Conservation (phyloP, 2,113 vertebrate species). For the Brienomyrus brachyistius region DNA sequence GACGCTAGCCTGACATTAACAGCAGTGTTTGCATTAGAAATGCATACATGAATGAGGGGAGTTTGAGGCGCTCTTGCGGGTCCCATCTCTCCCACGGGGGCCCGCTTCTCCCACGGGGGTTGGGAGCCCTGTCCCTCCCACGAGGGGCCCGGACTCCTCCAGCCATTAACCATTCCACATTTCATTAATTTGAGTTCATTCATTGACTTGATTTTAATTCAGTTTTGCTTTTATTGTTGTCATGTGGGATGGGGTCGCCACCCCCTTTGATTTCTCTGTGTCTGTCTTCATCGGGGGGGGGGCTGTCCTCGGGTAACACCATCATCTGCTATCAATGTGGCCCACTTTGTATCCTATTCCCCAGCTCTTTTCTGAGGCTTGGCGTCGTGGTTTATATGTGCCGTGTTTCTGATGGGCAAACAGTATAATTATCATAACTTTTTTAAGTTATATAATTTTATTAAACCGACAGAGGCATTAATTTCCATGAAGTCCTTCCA, state of each 20-base stretch:
- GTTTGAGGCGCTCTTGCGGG: background rate
- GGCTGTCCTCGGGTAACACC: conserved; percentile 48
- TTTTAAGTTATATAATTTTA: conserved; percentile 39
- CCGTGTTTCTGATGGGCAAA: conserved; percentile 38
- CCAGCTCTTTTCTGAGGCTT: background rate
- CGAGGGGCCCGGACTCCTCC: conserved; percentile 24
- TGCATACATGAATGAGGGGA: background rate
- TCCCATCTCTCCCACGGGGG: conserved; percentile 25
- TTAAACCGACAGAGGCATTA: conserved; percentile 62
- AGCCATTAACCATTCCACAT: conserved; percentile 37
- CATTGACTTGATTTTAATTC: conserved; percentile 13
- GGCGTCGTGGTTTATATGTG: conserved; percentile 41
- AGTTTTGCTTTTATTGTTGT: conserved; percentile 26
- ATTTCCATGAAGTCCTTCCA: conserved; percentile 66
- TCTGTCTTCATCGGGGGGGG: conserved; percentile 27
- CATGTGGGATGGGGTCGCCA: conserved; percentile 28
- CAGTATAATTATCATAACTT: conserved; percentile 45
- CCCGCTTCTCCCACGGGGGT: background rate
- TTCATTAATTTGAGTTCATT: background rate
- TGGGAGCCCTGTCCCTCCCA: too few species aligned
- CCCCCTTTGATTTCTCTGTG: conserved; percentile 20
- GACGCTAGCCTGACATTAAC: background rate
- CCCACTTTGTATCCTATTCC: conserved; percentile 30
- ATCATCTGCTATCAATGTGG: conserved; percentile 52
- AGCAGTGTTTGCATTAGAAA: background rate